Evolutionary conservation across 2,797 vertebrate species (phyloP), one percentile per base, ranked within the genome.

Genomic region (Sitta carolinensis): DNA sequence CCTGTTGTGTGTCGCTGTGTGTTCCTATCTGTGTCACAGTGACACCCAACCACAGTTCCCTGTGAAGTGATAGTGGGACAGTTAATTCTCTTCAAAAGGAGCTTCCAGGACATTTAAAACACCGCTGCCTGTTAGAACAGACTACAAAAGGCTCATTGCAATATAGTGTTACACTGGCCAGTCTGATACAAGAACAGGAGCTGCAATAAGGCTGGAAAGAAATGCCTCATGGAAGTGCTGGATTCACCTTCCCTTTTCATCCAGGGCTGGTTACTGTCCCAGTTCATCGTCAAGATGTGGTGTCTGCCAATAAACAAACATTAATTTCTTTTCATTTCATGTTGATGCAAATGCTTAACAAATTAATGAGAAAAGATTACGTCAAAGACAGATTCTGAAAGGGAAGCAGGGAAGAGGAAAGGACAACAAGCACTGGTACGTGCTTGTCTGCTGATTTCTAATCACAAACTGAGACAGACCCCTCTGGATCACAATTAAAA

Each of bases 251-350:
- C 18, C n/a, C 17, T 72, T 66, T 79, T 63, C 29, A 80, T 22
- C 23, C 85, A 32, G 29, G 6, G 40, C 72, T 57, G 34, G 19
- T 38, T 87, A 26, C 13, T 69, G 8, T 25, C 55, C n/a, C 32
- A 45, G 3, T 34, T 42, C 1, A 1, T 32, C 58, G 15, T 30
- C 62, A 42, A 64, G 74, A 27, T 9, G 4, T 0, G 7, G 23
- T 32, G 25, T 43, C 91, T 84, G 75, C 70, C 84, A 81, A 64
- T 45, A 76, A 93, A 59, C 20, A 50, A 74, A 59, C 34, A 61
- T 36, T 45, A 19, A 80, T 26, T 40, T 83, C 15, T 51, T 32
- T 58, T 48, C 12, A 45, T 78, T 91, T 89, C 43, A 30, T 2
- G 6, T n/a, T 1, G 1, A 45, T 54, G 22, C 21, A 93, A 57